Evolutionary conservation across 2,113 vertebrate genomes (phyloP).

Genomic region (Montifringilla adamsi): DNA sequence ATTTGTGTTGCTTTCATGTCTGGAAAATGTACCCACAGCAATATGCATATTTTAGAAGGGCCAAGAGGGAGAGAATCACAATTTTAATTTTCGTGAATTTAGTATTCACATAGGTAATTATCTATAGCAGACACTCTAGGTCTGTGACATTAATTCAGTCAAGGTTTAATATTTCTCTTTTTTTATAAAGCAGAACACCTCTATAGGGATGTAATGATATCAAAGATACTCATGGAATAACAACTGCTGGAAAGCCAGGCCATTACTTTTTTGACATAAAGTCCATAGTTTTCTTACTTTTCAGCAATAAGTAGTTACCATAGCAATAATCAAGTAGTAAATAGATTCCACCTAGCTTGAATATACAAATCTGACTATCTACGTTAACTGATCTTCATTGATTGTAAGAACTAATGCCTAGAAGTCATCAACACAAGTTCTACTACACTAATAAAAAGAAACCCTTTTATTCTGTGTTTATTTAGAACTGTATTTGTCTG

Average conservation of each 20-base stretch:
- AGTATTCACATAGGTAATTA: background rate
- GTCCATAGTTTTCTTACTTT: background rate
- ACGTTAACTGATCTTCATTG: background rate
- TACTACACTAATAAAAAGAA: background rate
- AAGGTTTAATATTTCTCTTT: background rate
- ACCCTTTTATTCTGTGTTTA: background rate
- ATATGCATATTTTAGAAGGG: background rate
- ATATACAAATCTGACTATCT: background rate
- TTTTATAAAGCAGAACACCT: background rate
- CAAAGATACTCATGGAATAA: background rate
- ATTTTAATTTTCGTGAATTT: background rate
- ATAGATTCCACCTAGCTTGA: background rate
- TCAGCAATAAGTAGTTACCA: background rate
- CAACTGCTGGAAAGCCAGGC: background rate
- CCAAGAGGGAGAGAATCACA: background rate
- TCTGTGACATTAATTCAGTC: background rate
- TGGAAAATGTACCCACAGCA: background rate
- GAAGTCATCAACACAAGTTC: background rate
- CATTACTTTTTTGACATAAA: background rate
- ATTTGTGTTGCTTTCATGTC: background rate
- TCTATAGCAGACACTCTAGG: background rate
- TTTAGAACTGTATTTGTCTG: background rate
- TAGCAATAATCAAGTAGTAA: background rate
- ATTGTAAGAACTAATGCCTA: background rate
- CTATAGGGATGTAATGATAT: background rate